These are phyloP conservation scores for Carettochelys insculpta DNA, from an alignment of 2,113 vertebrate species.

Conservation along the genomic window DNA sequence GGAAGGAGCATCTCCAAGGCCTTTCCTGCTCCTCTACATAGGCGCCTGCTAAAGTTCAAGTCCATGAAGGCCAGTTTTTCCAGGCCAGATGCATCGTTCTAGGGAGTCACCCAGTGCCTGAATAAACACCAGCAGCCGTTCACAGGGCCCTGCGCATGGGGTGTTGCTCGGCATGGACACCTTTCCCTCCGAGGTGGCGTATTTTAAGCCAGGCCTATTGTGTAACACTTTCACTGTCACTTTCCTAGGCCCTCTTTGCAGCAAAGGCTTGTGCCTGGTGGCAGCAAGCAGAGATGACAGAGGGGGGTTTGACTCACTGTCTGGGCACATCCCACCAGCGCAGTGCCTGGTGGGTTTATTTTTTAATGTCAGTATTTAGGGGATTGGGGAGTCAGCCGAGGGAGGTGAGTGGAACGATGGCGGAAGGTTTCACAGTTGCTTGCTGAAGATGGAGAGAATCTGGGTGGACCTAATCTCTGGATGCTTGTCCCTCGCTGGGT, in stretches of 20 bases:
- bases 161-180: neutral
- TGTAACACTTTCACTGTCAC: neutral
- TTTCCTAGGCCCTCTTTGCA: neutral
- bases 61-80: constrained; percentile 13
- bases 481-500: neutral
- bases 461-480: neutral
- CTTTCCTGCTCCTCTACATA: neutral
- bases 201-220: neutral
- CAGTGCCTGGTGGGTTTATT: neutral
- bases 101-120: neutral
- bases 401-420: too few species aligned
- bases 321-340: neutral
- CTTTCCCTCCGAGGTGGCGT: neutral
- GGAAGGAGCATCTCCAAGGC: neutral
- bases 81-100: constrained; percentile 2
- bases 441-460: neutral
- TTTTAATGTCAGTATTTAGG: neutral
- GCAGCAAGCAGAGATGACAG: neutral
- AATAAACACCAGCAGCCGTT: constrained; percentile 38
- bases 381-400: too few species aligned
- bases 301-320: too few species aligned
- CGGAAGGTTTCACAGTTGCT: neutral
- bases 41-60: neutral
- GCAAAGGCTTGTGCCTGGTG: too few species aligned
- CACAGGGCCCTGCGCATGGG: rapidly evolving